Conservation (phyloP, 2,888 invertebrate genomes). For the Operophtera brumata region DNA sequence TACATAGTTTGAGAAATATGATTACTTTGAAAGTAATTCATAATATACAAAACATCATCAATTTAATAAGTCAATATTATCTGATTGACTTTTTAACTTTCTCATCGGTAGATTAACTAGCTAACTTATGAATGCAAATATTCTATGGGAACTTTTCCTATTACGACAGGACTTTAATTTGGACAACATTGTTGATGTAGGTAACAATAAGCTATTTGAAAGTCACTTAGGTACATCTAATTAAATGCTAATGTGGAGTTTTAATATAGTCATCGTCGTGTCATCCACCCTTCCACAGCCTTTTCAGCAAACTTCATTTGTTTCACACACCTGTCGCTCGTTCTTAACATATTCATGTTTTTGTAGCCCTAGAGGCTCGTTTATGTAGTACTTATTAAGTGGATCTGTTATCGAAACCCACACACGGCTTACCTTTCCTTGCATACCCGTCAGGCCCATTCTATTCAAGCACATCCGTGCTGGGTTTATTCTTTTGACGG, state of each 20-base stretch:
- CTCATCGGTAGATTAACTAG: neutral
- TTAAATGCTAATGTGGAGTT: neutral
- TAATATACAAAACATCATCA: neutral
- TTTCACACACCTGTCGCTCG: neutral
- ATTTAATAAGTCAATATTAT: neutral
- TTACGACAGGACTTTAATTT: neutral
- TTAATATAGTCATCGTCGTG: neutral
- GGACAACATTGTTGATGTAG: neutral
- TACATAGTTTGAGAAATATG: slow-evolving; percentile 5
- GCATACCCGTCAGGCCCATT: neutral
- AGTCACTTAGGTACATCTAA: neutral
- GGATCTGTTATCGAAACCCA: neutral
- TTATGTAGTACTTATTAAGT: neutral
- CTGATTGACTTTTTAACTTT: neutral
- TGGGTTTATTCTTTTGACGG: neutral
- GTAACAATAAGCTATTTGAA: neutral
- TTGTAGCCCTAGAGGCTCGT: neutral
- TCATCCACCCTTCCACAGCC: slow-evolving; percentile 10
- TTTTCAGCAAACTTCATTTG: neutral
- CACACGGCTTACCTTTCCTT: neutral
- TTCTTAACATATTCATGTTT: neutral
- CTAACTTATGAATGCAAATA: neutral
- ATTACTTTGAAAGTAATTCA: slow-evolving; percentile 7
- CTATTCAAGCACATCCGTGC: too few species aligned
- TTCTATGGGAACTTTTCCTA: neutral